Evolutionary conservation across 2,797 vertebrate genomes (phyloP), one percentile per base, ranked within the genome.

Genomic region (Varecia variegata): DNA sequence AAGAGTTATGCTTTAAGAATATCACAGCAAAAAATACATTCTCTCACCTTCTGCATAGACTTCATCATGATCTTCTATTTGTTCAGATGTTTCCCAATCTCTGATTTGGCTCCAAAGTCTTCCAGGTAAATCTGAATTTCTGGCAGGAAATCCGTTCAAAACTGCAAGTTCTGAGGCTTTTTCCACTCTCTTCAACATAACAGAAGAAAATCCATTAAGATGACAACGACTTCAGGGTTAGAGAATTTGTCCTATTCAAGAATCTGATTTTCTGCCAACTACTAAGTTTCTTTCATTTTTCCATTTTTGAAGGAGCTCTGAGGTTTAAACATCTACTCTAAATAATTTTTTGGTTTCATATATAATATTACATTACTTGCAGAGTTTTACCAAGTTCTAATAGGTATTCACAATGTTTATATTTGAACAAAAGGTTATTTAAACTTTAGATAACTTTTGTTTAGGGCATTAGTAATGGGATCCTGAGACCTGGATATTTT

Each of bases 11-110:
- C 14, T 91, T 86, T 89, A 91, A 96, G 54, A 91, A 84, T 1
- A 77, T 32, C 9, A 21, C 15, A 93, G 71, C 5, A 85, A 93
- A 58, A 92, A 77, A 50, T 0, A 32, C 18, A 52, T 58, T 70
- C 8, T 52, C 98, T 98, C 97, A 99, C 99, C 99, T 99, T 99
- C 99, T 89, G 97, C 96, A 91, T 98, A 99, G 38, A 99, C 98
- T 1, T 99, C 99, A 96, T 99, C 98, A 1, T 99, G 98, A 98
- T 99, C 99, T 93, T 98, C 98, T 94, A 99, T 97, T 98, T 99
- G 98, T 30, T 99, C 99, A 79, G 90, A 58, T 50, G 97, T 98
- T 97, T 98, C 98, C 97, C 99, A 80, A 35, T 98, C 94, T 89
- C 98, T 96, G 50, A 97, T 92, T 27, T 94, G 97, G 56, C 67